These are phyloP conservation scores for Rhabditoides inermis DNA, from an alignment of 2,888 invertebrate genomes.

Conservation along the genomic window DNA sequence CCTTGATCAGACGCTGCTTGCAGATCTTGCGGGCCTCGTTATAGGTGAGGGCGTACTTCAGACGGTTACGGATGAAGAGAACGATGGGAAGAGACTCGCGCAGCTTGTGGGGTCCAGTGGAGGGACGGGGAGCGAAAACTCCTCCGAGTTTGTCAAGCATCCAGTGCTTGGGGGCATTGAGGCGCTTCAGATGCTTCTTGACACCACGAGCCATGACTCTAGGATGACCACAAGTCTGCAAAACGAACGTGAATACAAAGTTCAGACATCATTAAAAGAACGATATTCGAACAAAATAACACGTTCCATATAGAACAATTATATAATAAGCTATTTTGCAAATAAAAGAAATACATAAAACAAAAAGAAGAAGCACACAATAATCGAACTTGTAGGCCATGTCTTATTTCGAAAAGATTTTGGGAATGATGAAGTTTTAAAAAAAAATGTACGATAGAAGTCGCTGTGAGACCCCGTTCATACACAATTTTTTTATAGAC, in stretches of 20 bases:
- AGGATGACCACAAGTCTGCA: conserved; percentile 10
- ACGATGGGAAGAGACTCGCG: conserved; percentile 91
- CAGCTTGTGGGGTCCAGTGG: conserved; percentile 92
- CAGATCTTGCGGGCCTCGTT: conserved; percentile 94
- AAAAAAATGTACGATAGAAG: too few species aligned
- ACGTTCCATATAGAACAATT: conserved; percentile 1
- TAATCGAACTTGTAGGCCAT: too few species aligned
- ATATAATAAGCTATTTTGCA: too few species aligned
- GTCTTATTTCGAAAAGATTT: too few species aligned
- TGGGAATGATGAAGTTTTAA: too few species aligned
- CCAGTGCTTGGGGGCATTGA: conserved; percentile 99
- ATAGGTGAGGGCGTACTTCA: conserved; percentile 94
- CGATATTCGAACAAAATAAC: neutral
- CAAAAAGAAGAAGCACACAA: too few species aligned
- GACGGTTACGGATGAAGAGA: conserved; percentile 88
- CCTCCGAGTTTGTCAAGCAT: conserved; percentile 81
- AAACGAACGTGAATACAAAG: neutral
- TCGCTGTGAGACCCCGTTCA: too few species aligned
- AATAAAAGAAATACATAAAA: too few species aligned
- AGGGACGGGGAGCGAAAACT: conserved; percentile 77
- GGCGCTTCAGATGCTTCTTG: conserved; percentile 97
- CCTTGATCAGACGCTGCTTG: conserved; percentile 92
- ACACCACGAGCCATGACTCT: conserved; percentile 78
- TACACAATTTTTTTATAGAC: too few species aligned
- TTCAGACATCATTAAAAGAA: neutral